phyloP scores from a whole-genome alignment of 2,888 invertebrate genomes.

The Periphyllus acericola region DNA sequence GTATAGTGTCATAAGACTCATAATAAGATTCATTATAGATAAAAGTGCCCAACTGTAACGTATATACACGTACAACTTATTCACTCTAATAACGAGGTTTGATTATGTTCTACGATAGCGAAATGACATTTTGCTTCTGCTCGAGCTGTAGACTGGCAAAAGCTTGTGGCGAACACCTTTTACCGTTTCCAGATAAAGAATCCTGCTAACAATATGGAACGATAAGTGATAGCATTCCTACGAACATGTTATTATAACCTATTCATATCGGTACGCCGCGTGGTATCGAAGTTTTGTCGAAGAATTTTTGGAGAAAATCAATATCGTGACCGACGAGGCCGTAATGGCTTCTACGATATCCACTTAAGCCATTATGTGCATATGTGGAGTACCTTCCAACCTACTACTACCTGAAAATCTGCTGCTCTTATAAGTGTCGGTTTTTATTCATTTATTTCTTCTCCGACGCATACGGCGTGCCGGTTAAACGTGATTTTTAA shows the following conservation, averaged over 20 bases:
- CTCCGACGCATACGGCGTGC: background rate
- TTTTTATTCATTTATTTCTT: background rate
- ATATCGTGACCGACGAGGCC: constrained; percentile 1
- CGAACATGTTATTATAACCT: too few species aligned
- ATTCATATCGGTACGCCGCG: background rate
- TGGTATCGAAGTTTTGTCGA: background rate
- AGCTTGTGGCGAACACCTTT: background rate
- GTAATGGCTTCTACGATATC: constrained; percentile 40
- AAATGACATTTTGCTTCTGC: background rate
- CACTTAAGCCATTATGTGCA: background rate
- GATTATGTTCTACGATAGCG: too few species aligned
- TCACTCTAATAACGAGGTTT: too few species aligned
- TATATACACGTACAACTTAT: too few species aligned
- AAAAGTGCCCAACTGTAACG: too few species aligned
- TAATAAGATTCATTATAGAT: too few species aligned
- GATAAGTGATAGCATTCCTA: too few species aligned
- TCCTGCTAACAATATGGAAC: too few species aligned
- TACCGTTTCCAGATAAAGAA: background rate
- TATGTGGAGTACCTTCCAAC: background rate
- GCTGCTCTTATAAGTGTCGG: constrained; percentile 28
- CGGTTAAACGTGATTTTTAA: constrained; percentile 33
- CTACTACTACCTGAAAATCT: constrained; percentile 38
- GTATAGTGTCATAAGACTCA: too few species aligned
- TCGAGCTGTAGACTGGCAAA: background rate
- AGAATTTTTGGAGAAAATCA: constrained; percentile 17